Base-by-base conservation (phyloP, 2,888 invertebrate species). In the Diaphora mendica region DNA sequence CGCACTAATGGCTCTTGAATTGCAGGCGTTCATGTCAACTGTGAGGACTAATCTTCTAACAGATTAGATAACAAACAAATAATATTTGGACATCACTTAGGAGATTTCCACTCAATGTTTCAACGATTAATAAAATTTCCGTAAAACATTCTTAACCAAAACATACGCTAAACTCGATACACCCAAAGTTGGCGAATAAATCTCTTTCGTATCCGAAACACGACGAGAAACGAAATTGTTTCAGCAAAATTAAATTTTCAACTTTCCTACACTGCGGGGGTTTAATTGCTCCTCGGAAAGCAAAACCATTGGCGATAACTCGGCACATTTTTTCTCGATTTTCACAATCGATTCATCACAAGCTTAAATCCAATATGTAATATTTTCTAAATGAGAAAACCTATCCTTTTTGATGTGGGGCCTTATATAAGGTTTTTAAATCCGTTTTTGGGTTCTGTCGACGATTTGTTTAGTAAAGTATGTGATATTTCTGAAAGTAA, bases 161-260 rank as follows among this genome's bases (percentile, higher is more conserved):
- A 72, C 67, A 64, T 62, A 71, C 73, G 30, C 62, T 4, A 68
- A 42, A 51, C 26, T 67, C 35, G 64, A 71, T 65, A 59, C 33
- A 35, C 70, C 65, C 39, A 73, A 85, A 85, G 74, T 79, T 81
- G 42, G 70, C 70, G 66, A 73, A 84, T 79, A 79, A 84, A 85
- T 82, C 79, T 76, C 62, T 71, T 33, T 65, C 51, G 65, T 71
- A 66, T 78, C 72, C 70, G 59, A 42, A 73, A 76, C 59, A 70
- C 67, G 77, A 76, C 69, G 73, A 75, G 71, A 78, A 78, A 71
- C 71, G 71, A 80, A 77, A 81, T 77, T 75, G 75, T 78, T 77
- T 75, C 73, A 64, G 62, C 39, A 71, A 84, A 82, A 77, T 77
- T 71, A 65, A 79, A 78, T 77, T 80, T 73, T 68, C 30, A 79